These are phyloP conservation scores for Pristiophorus japonicus DNA, from an alignment of 2,113 vertebrate species.

Conservation along the genomic window DNA sequence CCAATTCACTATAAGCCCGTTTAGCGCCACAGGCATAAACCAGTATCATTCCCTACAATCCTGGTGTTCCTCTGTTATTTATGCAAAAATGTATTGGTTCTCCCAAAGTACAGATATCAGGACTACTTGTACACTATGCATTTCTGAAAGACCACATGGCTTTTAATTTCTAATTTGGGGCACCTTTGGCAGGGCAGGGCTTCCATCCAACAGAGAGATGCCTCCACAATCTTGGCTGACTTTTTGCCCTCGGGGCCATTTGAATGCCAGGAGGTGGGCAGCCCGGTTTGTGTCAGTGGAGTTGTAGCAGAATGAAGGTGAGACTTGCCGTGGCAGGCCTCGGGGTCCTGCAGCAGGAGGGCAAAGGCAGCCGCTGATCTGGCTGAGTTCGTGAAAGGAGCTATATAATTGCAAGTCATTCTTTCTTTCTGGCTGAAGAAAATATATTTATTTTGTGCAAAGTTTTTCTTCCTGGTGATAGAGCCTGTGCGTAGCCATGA, in stretches of 20 bases:
- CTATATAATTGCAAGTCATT: background rate
- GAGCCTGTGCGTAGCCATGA: background rate
- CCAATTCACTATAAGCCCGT: background rate
- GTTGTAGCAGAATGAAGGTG: background rate
- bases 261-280: too few relatives aligned
- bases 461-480: background rate
- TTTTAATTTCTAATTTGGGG: too few relatives aligned
- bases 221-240: too few relatives aligned
- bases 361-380: background rate
- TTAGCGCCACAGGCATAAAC: background rate
- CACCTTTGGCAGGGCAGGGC: too few relatives aligned
- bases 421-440: background rate
- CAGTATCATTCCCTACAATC: background rate
- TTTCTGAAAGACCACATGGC: too few relatives aligned
- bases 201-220: too few relatives aligned
- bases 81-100: background rate
- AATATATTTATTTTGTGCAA: background rate
- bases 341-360: background rate
- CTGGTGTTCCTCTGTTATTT: background rate
- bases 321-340: background rate
- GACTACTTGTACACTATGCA: too few relatives aligned
- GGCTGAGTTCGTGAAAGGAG: background rate
- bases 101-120: background rate
- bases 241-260: too few relatives aligned
- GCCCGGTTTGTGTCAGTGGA: background rate